Base-by-base conservation (phyloP, 30 jellyfish, hydroid and myxozoan genomes). In the Mastigias papua region DNA sequence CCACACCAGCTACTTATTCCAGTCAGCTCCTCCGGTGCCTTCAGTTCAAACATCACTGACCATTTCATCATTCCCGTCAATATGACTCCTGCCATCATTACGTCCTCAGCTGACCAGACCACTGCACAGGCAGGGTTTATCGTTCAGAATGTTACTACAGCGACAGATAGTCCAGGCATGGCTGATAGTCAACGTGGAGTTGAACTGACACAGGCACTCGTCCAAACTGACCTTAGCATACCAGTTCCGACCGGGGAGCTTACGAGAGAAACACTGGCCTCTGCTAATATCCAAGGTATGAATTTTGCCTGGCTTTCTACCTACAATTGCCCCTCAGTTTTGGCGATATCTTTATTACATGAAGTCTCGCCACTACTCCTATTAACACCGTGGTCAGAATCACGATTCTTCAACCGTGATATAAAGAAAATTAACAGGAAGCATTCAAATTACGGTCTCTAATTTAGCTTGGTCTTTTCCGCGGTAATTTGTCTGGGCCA, bases 151-250 rank as follows among this genome's bases (percentile, higher is more conserved):
- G 95, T 87, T 2, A 54, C 80, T 61, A 29, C 83, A 30, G 78
- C 67, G 31, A 16, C 84, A 6, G 95, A 76, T 21, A 34, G 30
- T 31, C 48, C 78, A 10, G 86, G 49, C 33, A 75, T 46, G n/a
- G 76, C 57, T 22, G 88, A 73, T 69, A 66, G 71, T 29, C 63
- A 63, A 4, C 93, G 87, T 11, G 86, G 66, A 25, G 97, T 89
- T 26, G 92, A 89, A 49, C 69, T 80, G 48, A 37, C 97, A 15
- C 97, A 89, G 35, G 93, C 97, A n/a, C 37, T 89, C 50, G 97
- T 89, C 21, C 97, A 89, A 72, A 89, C 97, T 22, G 97, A 89
- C 67, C 46, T 89, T 50, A 89, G 97, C 49, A 89, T 89, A 11
- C 97, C 97, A 17, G 69, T 89, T 35, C 93, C 97, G 32, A 50